A percentile compares a stretch with the other conserved stretches of the same genome.
These are phyloP conservation scores for Diacarnus erythraeanus DNA, from an alignment of 37 sponge, comb jelly and placozoan species.

Conservation along the genomic window DNA sequence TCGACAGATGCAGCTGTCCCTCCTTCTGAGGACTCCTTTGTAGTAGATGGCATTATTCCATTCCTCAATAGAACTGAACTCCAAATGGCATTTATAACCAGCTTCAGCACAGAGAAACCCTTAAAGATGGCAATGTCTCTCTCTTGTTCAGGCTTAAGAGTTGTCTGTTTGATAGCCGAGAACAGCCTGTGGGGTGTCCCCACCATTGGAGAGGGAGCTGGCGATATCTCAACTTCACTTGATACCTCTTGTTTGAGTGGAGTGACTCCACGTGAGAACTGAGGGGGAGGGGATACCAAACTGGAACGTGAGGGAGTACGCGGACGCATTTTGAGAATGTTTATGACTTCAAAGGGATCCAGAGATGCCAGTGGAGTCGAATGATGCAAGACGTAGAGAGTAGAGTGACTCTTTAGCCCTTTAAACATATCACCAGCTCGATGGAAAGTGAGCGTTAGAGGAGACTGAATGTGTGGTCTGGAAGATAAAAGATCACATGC, in stretches of 20 bases:
- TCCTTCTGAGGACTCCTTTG: neutral
- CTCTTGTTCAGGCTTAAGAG: conserved; percentile 75
- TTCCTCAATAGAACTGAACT: conserved; percentile 26
- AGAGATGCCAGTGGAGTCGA: conserved; percentile 77
- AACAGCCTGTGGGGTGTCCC: neutral
- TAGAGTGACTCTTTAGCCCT: conserved; percentile 89
- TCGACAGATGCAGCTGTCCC: neutral
- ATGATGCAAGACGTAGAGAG: conserved; percentile 88
- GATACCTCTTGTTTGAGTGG: conserved; percentile 33
- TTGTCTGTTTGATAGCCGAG: neutral
- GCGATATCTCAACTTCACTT: conserved; percentile 11
- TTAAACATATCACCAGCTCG: conserved; percentile 84
- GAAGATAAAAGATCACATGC: neutral
- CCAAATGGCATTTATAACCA: conserved; percentile 75
- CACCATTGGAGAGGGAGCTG: conserved; percentile 11
- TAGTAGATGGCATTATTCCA: conserved; percentile 9
- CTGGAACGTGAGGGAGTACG: conserved; percentile 34
- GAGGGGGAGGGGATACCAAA: conserved; percentile 41
- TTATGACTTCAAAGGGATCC: conserved; percentile 78
- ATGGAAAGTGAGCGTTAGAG: neutral
- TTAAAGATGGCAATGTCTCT: conserved; percentile 83
- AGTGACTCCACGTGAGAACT: conserved; percentile 53
- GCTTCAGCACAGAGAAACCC: conserved; percentile 75
- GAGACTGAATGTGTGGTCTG: conserved; percentile 21
- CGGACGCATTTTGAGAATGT: conserved; percentile 80